Evolutionary conservation across 1,140 invertebrate genomes (phyloP).

Genomic region (Lithobius niger): DNA sequence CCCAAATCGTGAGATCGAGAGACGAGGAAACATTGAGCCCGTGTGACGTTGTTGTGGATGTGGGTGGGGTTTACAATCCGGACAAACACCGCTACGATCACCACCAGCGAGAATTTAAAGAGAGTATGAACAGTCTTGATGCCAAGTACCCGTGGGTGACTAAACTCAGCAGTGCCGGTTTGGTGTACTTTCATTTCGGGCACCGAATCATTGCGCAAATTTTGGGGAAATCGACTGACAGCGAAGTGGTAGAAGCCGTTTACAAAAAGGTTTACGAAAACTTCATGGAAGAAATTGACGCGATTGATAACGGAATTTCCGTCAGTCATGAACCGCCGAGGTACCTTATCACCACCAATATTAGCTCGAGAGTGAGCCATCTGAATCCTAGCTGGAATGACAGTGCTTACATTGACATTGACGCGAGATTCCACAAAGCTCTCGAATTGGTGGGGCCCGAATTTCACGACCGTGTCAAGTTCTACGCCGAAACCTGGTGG

Average conservation of each 20-base stretch:
- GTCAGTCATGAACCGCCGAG: conserved; percentile 58
- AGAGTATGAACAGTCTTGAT: conserved; percentile 45
- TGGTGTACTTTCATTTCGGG: conserved; percentile 87
- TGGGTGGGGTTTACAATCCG: conserved; percentile 78
- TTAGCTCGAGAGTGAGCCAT: conserved; percentile 56
- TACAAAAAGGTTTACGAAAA: conserved; percentile 74
- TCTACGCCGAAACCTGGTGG: conserved; percentile 59
- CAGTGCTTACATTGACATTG: no score
- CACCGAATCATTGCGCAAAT: conserved; percentile 52
- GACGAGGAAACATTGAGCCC: conserved; percentile 50
- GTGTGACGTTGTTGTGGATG: conserved; percentile 94
- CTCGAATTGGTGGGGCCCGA: conserved; percentile 64
- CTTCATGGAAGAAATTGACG: conserved; percentile 90
- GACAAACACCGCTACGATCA: conserved; percentile 74
- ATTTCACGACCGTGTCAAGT: conserved; percentile 57
- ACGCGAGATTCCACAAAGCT: conserved; percentile 53
- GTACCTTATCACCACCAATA: conserved; percentile 65
- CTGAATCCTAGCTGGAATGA: conserved; percentile 85
- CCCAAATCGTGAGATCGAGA: conserved; percentile 54
- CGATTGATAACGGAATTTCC: conserved; percentile 85
- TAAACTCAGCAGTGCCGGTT: conserved; percentile 84
- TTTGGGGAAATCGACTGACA: conserved; percentile 34
- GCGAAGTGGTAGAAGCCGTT: conserved; percentile 40
- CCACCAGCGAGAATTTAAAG: conserved; percentile 66
- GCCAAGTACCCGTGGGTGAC: conserved; percentile 42